Evolutionary conservation across 2,113 vertebrate species (phyloP), one percentile per base, ranked within the genome.

Genomic region (Argyrosomus japonicus): DNA sequence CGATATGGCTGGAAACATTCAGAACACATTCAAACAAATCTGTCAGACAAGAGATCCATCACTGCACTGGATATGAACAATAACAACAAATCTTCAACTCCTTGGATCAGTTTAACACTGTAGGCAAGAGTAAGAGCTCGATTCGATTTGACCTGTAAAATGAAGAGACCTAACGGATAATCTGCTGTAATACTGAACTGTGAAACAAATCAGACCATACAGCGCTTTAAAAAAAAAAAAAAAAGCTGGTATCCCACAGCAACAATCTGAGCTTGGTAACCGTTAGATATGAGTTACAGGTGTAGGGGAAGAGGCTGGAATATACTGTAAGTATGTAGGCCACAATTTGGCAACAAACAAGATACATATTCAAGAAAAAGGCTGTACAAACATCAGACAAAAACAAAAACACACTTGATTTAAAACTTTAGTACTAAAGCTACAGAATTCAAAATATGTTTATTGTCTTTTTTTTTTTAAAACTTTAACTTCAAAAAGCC

Each of bases 261-360:
- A 71, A 87, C 81, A 81, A 81, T 79, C 85, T 62, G 65, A 75
- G 72, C 78, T 71, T 48, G 79, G 85, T 79, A 73, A 87, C 86
- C 17, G 9, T 88, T 67, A 75, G 75, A 92, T 90, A 91, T 85
- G 90, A 91, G 8, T 72, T 53, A 89, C 53, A 69, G 78, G 77
- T 77, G 77, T 19, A 23, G 72, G 64, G 62, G 72, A 6, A 17
- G 74, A 75, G 81, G 75, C 76, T 82, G 77, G 77, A 87, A 89
- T 92, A 94, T 91, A 89, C 86, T 86, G 61, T 77, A 86, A 91
- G 92, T 91, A 94, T 95, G 92, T 93, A 95, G 94, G 93, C 93
- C 93, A 95, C 92, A 93, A 96, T 96, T 96, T 96, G 96, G 96
- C 95, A 96, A 97, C 95, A 69, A 94, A 93, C 89, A 27, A 90